phyloP scores from a whole-genome alignment of 2,797 vertebrate genomes.

The Pelobates cultripes region DNA sequence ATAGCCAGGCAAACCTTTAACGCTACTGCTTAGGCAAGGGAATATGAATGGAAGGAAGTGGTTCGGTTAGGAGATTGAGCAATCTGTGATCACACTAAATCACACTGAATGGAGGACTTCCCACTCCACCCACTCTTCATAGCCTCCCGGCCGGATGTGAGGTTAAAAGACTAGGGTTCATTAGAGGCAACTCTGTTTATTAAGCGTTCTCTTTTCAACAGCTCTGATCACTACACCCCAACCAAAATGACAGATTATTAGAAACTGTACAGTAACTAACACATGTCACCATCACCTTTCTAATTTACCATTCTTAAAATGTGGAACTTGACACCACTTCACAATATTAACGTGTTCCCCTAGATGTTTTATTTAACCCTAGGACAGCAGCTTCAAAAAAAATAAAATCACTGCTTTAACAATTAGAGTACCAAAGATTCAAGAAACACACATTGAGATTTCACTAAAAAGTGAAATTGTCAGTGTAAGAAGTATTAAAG shows the following conservation, averaged over 20 bases:
- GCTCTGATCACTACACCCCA: constrained; percentile 3
- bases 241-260: background rate
- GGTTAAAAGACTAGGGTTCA: background rate
- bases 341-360: too few relatives aligned
- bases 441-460: too few relatives aligned
- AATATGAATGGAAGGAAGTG: constrained; percentile 8
- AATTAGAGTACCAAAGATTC: too few relatives aligned
- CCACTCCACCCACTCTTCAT: constrained; percentile 22
- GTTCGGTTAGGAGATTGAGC: background rate
- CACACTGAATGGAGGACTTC: background rate
- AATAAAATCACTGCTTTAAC: too few relatives aligned
- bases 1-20: background rate
- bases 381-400: too few relatives aligned
- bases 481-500: too few relatives aligned
- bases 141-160: background rate
- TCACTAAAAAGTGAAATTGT: too few relatives aligned
- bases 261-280: background rate
- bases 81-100: constrained; percentile 1
- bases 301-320: background rate
- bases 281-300: constrained; percentile 12
- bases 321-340: too few relatives aligned
- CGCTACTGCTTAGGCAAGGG: too few relatives aligned
- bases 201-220: constrained; percentile 10
- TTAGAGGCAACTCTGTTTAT: constrained; percentile 21
- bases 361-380: too few relatives aligned